Percentiles rank a stretch among this genome's conserved stretches.
Conservation (phyloP, 2,113 vertebrate genomes). For the Peromyscus californicus region DNA sequence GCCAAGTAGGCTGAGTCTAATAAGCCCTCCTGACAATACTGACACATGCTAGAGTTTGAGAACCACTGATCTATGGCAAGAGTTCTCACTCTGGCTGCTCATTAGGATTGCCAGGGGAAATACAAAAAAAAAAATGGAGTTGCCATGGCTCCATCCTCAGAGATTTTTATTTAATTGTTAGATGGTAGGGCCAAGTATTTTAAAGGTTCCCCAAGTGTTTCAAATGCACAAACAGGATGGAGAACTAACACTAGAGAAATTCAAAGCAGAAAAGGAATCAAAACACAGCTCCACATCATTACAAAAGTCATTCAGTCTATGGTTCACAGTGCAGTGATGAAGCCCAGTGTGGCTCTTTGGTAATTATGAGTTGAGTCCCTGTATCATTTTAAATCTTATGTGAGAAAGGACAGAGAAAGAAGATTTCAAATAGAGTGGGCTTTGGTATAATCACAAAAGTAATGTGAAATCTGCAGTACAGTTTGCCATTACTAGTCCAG, state of each 20-base stretch:
- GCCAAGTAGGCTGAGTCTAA: constrained; percentile 6
- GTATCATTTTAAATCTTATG: neutral
- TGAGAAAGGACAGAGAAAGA: neutral
- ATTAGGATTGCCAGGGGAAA: constrained; percentile 73
- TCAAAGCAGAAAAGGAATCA: constrained; percentile 48
- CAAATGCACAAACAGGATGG: constrained; percentile 66
- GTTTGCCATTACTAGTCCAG: neutral
- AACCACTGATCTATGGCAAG: constrained; percentile 52
- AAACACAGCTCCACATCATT: neutral
- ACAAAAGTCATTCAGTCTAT: neutral
- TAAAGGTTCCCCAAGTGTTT: constrained; percentile 64
- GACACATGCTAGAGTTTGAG: constrained; percentile 53
- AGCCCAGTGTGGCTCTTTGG: neutral
- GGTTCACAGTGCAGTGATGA: neutral
- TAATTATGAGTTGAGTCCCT: neutral
- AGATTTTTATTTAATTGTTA: constrained; percentile 76
- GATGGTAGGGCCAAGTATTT: constrained; percentile 59
- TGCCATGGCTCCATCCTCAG: constrained; percentile 65
- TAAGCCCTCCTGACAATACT: constrained; percentile 32
- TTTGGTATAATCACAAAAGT: neutral
- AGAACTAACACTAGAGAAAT: constrained; percentile 43
- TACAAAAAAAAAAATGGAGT: constrained; percentile 38
- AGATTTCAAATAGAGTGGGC: neutral
- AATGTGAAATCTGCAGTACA: neutral
- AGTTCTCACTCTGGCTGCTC: constrained; percentile 56